Conservation (phyloP, 2,797 vertebrate species). For the Argya squamiceps region DNA sequence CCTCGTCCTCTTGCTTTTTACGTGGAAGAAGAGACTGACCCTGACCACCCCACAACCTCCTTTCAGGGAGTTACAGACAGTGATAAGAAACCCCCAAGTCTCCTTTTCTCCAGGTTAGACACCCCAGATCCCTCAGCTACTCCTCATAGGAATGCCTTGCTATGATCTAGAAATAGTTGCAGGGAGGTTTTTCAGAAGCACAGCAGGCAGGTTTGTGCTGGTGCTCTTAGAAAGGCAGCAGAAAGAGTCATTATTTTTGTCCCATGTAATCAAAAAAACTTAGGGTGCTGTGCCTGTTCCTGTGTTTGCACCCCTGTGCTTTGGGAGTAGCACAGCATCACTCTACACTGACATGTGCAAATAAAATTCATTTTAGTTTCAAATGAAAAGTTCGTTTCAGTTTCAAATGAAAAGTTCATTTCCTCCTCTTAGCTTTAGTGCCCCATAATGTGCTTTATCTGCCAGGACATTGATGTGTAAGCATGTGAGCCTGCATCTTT, state of each 20-base stretch:
- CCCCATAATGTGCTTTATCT: neutral
- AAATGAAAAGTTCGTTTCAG: neutral
- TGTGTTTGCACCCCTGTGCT: neutral
- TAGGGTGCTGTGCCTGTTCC: neutral
- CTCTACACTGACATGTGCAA: neutral
- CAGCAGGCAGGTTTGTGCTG: neutral
- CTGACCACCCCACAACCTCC: fast-evolving
- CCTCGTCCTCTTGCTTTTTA: neutral
- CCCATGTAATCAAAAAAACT: neutral
- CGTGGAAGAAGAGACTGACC: fast-evolving
- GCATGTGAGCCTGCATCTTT: neutral
- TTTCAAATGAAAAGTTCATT: neutral
- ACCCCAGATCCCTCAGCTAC: neutral
- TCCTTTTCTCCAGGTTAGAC: neutral
- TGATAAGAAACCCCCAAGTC: too few species aligned
- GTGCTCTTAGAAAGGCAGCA: neutral
- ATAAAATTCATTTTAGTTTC: neutral
- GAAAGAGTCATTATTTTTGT: neutral
- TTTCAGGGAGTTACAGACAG: too few species aligned
- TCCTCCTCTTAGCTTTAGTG: neutral
- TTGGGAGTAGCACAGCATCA: neutral
- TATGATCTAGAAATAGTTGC: neutral
- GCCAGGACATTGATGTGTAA: neutral
- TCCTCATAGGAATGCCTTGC: neutral
- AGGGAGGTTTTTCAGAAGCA: neutral